These are phyloP conservation scores for Sciaenops ocellatus DNA, from an alignment of 2,797 vertebrate species.

Conservation along the genomic window DNA sequence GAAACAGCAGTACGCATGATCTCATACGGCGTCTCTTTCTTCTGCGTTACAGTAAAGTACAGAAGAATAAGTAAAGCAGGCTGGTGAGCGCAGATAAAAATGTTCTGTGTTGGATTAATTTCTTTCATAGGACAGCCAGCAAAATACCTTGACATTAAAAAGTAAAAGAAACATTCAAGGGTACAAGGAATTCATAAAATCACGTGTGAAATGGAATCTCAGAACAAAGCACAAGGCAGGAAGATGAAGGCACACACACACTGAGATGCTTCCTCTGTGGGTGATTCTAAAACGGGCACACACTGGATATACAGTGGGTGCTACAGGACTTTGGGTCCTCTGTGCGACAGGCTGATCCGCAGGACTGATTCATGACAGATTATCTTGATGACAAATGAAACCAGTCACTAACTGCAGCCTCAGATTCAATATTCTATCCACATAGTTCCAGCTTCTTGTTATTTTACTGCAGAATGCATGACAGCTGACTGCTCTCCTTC, in stretches of 20 bases:
- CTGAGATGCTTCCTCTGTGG: neutral
- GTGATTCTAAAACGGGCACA: neutral
- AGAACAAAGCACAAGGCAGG: slow-evolving; percentile 10
- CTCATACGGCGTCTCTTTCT: slow-evolving; percentile 15
- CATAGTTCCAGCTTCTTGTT: neutral
- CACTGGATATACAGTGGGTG: neutral
- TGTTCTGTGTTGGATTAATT: slow-evolving; percentile 21
- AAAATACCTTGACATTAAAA: slow-evolving; percentile 20
- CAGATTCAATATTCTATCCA: too few relatives aligned
- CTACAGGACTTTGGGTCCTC: neutral
- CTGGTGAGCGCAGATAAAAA: slow-evolving; percentile 23
- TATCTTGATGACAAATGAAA: too few relatives aligned
- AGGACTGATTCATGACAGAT: neutral
- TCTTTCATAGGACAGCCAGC: slow-evolving; percentile 2
- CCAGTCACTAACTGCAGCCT: neutral
- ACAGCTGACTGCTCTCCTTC: neutral
- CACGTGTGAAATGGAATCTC: slow-evolving; percentile 2
- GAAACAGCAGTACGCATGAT: slow-evolving; percentile 14
- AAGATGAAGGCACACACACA: neutral
- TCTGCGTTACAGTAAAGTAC: neutral
- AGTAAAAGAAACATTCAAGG: neutral
- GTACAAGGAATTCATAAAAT: neutral
- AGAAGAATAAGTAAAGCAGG: neutral
- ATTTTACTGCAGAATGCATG: neutral
- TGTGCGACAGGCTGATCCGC: neutral